Evolutionary conservation across 2,797 vertebrate species (phyloP), one percentile per base, ranked within the genome.

Genomic region (Apodemus agrarius): DNA sequence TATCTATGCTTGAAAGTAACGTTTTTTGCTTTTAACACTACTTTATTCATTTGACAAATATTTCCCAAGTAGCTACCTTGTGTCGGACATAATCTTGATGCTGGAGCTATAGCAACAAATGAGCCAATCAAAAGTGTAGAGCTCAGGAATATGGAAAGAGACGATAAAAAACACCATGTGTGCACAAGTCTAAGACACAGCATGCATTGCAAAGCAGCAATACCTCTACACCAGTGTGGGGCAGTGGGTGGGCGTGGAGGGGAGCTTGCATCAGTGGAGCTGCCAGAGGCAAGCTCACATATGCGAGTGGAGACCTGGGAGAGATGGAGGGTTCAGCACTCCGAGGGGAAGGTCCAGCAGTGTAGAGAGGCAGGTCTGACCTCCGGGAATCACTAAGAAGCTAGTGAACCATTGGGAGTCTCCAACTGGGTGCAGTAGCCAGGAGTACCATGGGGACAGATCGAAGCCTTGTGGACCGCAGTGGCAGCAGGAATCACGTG

Each of bases 21-120:
- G 6, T 46, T 21, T 78, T 95, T 93, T 49, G 61, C 67, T 90
- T 95, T 82, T 82, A 76, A 63, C 37, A 67, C 52, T 83, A 34
- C 90, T 91, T 63, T 79, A 82, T 84, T 78, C 65, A n/a, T 67
- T 54, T 26, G 72, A 57, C 54, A 96, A 65, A 63, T 90, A 49
- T 21, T 79, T 61, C 29, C 43, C 5, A 31, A 46, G 26, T 14
- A 6, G 46, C 34, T 90, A 2, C 21, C 21, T 1, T 1, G 8
- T 74, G 19, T 21, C 21, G 61, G 61, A 13, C 37, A 52, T 29
- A 61, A 69, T 76, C 61, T 90, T 59, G 57, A 80, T 2, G 3
- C 75, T 17, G 34, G 9, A 46, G 61, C 14, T 69, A 16, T 22
- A 21, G 29, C 59, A 37, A 52, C 19, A 83, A 87, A 17, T n/a